Base-by-base conservation (phyloP, 2,888 invertebrate genomes). In the Euzetes globulus region DNA sequence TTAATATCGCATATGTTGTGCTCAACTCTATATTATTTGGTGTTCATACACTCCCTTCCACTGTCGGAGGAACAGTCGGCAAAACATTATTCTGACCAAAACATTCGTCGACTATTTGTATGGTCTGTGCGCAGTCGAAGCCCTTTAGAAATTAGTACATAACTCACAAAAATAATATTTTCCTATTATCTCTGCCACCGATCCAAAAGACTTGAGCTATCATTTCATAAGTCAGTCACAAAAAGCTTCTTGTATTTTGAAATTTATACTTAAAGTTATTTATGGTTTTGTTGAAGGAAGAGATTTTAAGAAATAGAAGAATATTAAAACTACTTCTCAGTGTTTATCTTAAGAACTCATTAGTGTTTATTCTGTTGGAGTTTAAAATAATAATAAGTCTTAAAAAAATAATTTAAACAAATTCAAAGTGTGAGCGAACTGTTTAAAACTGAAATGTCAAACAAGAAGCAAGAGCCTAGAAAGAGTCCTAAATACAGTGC, bases 1-100 rank as follows among this genome's bases (percentile, higher is more conserved):
- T 65, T 65, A 65, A 65, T 65, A 65, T 65, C 19, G 37, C 41
- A 37, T 41, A 65, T 65, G 65, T 41, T 33, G 58, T 58, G 58
- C 65, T 41, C 37, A 65, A 65, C 41, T 65, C 65, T 41, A 37
- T 37, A 65, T 65, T 29, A 37, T 41, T 11, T 63, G 15, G 5
- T 63, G 41, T 63, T 63, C 33, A 33, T 17, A 37, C 65, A 37
- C 65, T 65, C 65, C 41, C 19, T 41, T 41, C 37, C 37, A 25
- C 13, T 22, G 22, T 22, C 6, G 22, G n/a, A 22, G 19, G 19
- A 27, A 27, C 58, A 27, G 13, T 27, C 33, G 65, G 33, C 37
- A 58, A 58, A 13, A 63, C 27, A 63, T 27, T 19, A 63, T 65
- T 65, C 22, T 65, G 65, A 41, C 65, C 65, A 41, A 63, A 65